Conservation (phyloP, 2,113 vertebrate species). For the Psilopogon haemacephalus region DNA sequence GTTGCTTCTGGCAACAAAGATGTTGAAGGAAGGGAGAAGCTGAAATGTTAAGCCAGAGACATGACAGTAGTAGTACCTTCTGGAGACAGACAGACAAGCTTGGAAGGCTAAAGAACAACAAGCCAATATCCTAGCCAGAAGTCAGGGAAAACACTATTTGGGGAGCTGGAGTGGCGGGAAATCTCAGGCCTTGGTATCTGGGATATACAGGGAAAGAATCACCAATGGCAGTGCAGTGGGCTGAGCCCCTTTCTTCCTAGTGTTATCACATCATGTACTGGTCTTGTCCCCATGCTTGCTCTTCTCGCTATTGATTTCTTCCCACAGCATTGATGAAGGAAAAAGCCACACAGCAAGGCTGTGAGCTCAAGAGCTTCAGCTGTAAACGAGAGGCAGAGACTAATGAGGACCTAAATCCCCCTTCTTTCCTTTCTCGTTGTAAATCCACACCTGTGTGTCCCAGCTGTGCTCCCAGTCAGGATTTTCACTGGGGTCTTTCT, state of each 20-base stretch:
- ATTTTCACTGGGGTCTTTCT: not conserved
- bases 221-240: not conserved
- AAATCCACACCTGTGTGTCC: slow-evolving; percentile 21
- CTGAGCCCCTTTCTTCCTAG: not conserved
- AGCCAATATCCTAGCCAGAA: not conserved
- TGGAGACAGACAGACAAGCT: not conserved
- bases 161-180: accelerated
- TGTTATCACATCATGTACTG: not conserved
- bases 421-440: slow-evolving; percentile 12
- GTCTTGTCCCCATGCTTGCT: not conserved
- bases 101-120: not conserved
- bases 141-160: not conserved
- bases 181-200: not conserved
- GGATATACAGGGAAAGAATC: not conserved
- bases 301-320: not conserved
- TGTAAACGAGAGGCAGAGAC: not conserved
- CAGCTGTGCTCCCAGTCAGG: not conserved
- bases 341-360: not conserved
- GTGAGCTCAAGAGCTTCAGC: not conserved
- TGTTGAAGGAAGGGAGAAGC: not conserved
- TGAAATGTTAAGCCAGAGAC: not conserved
- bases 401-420: not conserved
- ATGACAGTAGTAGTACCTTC: not conserved
- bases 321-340: not conserved
- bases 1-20: not conserved